A percentile compares a stretch with the other conserved stretches of the same genome.
These are phyloP conservation scores for Biston betularia DNA, from an alignment of 2,888 invertebrate genomes.

Conservation along the genomic window DNA sequence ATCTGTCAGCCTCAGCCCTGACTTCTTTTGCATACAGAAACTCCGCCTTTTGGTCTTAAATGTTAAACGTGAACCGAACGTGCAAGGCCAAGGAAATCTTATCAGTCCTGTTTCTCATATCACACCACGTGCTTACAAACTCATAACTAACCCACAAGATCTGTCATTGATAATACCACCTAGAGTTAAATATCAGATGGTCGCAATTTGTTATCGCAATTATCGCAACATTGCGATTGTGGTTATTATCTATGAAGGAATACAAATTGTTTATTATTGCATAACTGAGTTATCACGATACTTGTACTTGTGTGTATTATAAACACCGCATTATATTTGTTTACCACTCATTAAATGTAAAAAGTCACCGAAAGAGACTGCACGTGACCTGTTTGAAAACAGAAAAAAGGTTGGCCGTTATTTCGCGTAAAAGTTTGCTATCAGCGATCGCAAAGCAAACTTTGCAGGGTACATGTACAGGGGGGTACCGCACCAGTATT, in stretches of 20 bases:
- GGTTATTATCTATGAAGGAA: background rate
- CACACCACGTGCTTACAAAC: constrained; percentile 3
- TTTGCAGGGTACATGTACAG: too few species aligned
- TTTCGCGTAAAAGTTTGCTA: too few species aligned
- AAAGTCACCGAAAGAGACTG: too few species aligned
- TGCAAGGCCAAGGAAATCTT: constrained; percentile 14
- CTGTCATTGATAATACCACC: constrained; percentile 1
- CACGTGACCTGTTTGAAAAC: too few species aligned
- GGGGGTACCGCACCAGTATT: too few species aligned
- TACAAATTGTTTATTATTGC: constrained; percentile 5
- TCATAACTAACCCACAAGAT: background rate
- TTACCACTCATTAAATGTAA: background rate
- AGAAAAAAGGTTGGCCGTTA: too few species aligned
- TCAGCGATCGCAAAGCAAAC: too few species aligned
- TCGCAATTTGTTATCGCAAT: constrained; percentile 10
- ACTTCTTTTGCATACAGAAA: background rate
- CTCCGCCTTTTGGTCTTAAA: background rate
- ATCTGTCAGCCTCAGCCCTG: too few species aligned
- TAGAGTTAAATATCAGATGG: constrained; percentile 4
- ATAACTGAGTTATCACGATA: constrained; percentile 4
- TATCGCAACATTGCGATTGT: background rate
- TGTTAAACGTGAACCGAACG: background rate
- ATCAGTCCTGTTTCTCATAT: constrained; percentile 8
- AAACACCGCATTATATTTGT: background rate
- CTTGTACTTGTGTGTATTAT: background rate